Evolutionary conservation across 2,797 vertebrate genomes (phyloP).

Genomic region (Nasua narica): DNA sequence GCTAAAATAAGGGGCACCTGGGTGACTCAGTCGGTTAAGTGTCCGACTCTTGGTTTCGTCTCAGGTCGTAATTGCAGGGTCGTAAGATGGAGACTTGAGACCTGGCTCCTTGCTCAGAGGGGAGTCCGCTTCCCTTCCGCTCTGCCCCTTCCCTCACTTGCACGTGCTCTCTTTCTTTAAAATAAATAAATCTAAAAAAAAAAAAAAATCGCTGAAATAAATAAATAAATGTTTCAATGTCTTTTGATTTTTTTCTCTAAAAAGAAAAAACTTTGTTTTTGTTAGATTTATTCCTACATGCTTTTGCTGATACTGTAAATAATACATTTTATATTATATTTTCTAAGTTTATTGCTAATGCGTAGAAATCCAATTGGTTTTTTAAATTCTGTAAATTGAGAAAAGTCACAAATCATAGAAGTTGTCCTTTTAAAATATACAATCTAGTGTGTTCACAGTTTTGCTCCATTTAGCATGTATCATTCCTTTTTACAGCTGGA

Average conservation of each 20-base stretch:
- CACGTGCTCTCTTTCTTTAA: not conserved
- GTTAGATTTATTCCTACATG: not conserved
- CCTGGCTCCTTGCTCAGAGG: not conserved
- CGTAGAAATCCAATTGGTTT: not conserved
- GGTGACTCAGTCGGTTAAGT: not conserved
- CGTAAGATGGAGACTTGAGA: not conserved
- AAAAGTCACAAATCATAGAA: not conserved
- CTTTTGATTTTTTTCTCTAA: not conserved
- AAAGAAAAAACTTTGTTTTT: not conserved
- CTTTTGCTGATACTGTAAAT: not conserved
- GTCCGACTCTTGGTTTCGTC: not conserved
- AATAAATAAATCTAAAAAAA: not conserved
- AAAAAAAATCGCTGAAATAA: not conserved
- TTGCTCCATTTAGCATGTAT: not conserved
- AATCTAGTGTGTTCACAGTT: not conserved
- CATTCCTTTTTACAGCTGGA: not conserved
- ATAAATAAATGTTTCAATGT: not conserved
- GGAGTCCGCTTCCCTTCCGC: not conserved
- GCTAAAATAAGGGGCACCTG: not conserved
- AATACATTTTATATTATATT: not conserved
- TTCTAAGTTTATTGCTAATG: not conserved
- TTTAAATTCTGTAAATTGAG: not conserved
- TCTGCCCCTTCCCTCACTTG: not conserved
- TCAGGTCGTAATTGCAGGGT: not conserved
- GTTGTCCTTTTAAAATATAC: not conserved